Base-by-base conservation (phyloP, 2,888 invertebrate species). In the Hypercompe scribonia region DNA sequence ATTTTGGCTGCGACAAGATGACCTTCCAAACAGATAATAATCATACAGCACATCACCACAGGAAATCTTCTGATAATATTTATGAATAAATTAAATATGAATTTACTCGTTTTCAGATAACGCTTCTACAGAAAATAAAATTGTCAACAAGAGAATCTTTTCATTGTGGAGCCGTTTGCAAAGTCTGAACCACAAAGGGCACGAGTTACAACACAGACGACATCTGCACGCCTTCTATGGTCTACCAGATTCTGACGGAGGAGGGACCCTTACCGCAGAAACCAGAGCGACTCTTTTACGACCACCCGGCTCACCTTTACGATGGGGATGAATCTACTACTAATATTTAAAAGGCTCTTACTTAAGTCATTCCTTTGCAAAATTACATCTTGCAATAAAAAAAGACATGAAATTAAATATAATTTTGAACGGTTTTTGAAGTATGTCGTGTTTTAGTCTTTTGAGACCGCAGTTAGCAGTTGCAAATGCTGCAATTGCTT, bases 91-190 rank as follows among this genome's bases (percentile, higher is more conserved):
- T 24, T 8, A 50, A 24, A 50, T 50, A 50, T 54, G 8, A n/a
- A 61, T 24, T 76, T 71, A 63, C 71, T 61, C 54, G 68, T 87
- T 87, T 90, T 65, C 88, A 94, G 94, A 88, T 39, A 86, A 87
- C 65, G 75, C 86, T 39, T 71, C 86, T 58, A 84, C 82, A 5
- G 88, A 87, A 71, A 90, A 87, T 71, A 90, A 89, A 79, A 84
- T 89, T 5, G 90, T 94, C 7, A 91, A 90, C 74, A 95, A 95
- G 81, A 89, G 95, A 77, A 89, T 95, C 78, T 95, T 95, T 78
- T 95, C 95, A 0, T 83, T 95, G 28, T 95, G 94, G 94, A 95
- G 94, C 79, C 91, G 95, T 36, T 87, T 95, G 28, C 95, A 95
- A 80, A 91, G 91, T 72, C 88, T 95, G 21, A 93, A 92, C 61